Evolutionary conservation across 2,113 vertebrate species (phyloP), one percentile per base, ranked within the genome.

Genomic region (Lepidothrix coronata): DNA sequence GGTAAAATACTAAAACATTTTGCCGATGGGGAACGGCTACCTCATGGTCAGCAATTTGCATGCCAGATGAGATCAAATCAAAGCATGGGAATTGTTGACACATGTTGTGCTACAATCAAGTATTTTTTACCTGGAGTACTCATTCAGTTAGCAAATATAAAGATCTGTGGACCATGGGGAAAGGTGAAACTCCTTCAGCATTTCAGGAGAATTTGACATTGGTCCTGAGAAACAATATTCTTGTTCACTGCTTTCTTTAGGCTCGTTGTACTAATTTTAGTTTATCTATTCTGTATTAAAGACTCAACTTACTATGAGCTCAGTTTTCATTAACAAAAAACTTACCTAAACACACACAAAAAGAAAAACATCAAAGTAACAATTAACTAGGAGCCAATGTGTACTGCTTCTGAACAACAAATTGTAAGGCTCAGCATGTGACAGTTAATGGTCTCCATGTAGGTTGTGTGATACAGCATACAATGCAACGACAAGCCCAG

Each of bases 31-130:
- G 17, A 67, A 31, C 8, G 20, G 33, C 12, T 51, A 8, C 54
- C 37, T 76, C 46, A 37, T 7, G 31, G 48, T 6, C 72, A 61
- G 62, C 2, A 17, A 57, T 21, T 37, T 54, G 30, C n/a, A 33
- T 28, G 54, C 18, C 49, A 20, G 41, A 76, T 46, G 44, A 87
- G 41, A 74, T n/a, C 12, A 54, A 49, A 37, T 48, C 33, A 54
- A 44, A 25, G 46, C 49, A 58, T 0, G 4, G 39, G 39, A 83
- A 33, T 12, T 82, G 19, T 28, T 72, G 52, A 46, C 1, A 3
- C 1, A 0, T 0, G 1, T 43, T 48, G 41, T 12, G 5, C 28
- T 46, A 8, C 1, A 37, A 20, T 41, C 5, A 35, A 22, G 19
- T 23, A 28, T 55, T 81, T 86, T 85, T 88, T 35, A 28, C 19